Conservation (phyloP, 1,140 invertebrate species). For the Solenopsis fugax region DNA sequence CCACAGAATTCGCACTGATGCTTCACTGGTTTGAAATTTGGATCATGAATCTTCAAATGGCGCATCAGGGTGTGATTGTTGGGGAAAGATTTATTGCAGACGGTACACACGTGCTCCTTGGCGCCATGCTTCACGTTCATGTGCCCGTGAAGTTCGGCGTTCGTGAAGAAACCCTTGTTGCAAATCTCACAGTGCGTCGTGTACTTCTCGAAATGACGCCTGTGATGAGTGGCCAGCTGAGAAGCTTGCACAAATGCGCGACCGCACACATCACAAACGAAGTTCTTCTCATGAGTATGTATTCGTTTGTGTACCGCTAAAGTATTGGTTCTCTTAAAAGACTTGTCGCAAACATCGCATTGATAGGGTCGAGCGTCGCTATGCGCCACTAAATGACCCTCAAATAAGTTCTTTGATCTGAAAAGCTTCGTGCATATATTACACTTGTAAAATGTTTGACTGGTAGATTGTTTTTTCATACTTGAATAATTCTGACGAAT, state of each 20-base stretch:
- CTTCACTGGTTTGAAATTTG: constrained; percentile 82
- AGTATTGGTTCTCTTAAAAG: constrained; percentile 85
- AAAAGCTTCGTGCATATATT: constrained; percentile 85
- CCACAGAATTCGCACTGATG: constrained; percentile 86
- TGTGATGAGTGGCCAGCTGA: constrained; percentile 82
- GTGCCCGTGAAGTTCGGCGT: constrained; percentile 82
- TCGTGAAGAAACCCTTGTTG: constrained; percentile 85
- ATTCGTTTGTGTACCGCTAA: constrained; percentile 83
- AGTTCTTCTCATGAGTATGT: constrained; percentile 81
- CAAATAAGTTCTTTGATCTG: constrained; percentile 85
- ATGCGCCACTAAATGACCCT: constrained; percentile 86
- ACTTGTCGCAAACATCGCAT: constrained; percentile 85
- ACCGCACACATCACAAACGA: constrained; percentile 84
- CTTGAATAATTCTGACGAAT: neutral
- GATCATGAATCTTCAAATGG: constrained; percentile 87
- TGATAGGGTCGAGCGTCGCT: constrained; percentile 85
- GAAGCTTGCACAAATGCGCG: constrained; percentile 83
- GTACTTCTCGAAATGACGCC: constrained; percentile 83
- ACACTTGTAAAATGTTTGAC: constrained; percentile 82
- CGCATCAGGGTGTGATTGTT: constrained; percentile 82
- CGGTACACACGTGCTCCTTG: constrained; percentile 81
- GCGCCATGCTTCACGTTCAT: constrained; percentile 82
- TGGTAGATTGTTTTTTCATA: neutral
- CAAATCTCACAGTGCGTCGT: constrained; percentile 83
- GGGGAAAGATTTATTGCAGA: constrained; percentile 79